Base-by-base conservation (phyloP, 2,888 invertebrate species). In the Rotaria socialis region DNA sequence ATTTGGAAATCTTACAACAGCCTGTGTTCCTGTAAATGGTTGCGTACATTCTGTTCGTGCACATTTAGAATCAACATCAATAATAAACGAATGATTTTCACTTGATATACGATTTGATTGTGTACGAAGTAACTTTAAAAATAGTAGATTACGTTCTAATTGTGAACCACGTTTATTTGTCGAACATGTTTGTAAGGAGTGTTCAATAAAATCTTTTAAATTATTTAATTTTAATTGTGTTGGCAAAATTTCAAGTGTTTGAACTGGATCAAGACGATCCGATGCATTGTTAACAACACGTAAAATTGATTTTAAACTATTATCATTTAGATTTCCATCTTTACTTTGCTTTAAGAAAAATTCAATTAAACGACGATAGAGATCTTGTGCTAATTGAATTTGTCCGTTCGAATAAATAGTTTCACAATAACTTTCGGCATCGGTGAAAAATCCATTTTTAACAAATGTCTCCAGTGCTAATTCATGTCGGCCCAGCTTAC, bases 371-470 rank as follows among this genome's bases (percentile, higher is more conserved):
- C 6, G 7, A 47, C n/a, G 80, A 80, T 80, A 80, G n/a, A 80
- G 47, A 11, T 80, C 14, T 14, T 47, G 80, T 5, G 80, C 80
- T 43, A 80, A 47, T n/a, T 47, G 22, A 7, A 47, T 47, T n/a
- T 80, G 10, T 14, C n/a, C 22, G 11, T 47, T 47, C 0, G 43
- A 10, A 47, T 80, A 80, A 8, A 80, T 80, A 11, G 43, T 24
- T 80, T 80, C 80, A 80, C 80, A 80, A 47, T 80, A 80, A 80
- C n/a, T 2, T 80, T 80, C 80, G 11, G 80, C 80, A 80, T 80
- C 80, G 1, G n/a, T 80, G 47, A 35, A 80, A 80, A n/a, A 47
- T 16, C 80, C 80, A 80, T 80, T 24, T 80, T 80, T 43, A 24
- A 80, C n/a, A 47, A 80, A 80, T 47, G n/a, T 80, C n/a, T 80